Percentiles rank a stretch among this genome's conserved stretches.
phyloP scores from a whole-genome alignment of 1,140 invertebrate genomes.

The Arctopsyche grandis region DNA sequence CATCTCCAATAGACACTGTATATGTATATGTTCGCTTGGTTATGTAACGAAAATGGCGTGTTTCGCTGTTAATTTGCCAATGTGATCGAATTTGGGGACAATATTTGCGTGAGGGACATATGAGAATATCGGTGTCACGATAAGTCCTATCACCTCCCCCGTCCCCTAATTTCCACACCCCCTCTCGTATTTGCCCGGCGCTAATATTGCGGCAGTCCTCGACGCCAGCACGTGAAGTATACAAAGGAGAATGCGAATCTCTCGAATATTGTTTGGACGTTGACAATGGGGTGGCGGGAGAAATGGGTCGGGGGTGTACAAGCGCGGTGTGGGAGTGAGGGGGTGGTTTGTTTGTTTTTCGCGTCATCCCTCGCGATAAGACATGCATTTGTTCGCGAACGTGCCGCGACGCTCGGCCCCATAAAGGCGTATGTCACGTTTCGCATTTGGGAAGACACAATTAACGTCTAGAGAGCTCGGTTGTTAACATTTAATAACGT shows the following conservation, averaged over 20 bases:
- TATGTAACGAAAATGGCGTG: too few relatives aligned
- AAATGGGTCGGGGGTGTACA: not conserved
- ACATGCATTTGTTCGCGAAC: conserved; percentile 23
- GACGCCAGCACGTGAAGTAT: not conserved
- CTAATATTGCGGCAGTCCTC: not conserved
- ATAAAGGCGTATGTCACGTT: conserved; percentile 17
- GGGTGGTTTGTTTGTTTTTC: not conserved
- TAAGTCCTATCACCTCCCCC: too few relatives aligned
- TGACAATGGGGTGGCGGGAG: not conserved
- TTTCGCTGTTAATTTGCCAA: too few relatives aligned
- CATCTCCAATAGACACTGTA: too few relatives aligned
- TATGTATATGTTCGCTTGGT: not conserved
- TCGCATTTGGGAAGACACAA: not conserved
- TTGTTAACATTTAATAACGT: not conserved
- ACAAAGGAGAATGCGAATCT: conserved; percentile 17
- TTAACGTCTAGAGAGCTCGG: not conserved
- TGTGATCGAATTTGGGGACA: too few relatives aligned
- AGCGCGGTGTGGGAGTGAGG: not conserved
- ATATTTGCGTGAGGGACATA: too few relatives aligned
- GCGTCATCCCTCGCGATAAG: not conserved
- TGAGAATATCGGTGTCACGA: too few relatives aligned
- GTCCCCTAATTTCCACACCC: too few relatives aligned
- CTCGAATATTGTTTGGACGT: not conserved
- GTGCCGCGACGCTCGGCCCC: not conserved
- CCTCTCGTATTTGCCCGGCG: too few relatives aligned